Base-by-base conservation (phyloP, 2,888 invertebrate species). In the Hecatera dysodea region DNA sequence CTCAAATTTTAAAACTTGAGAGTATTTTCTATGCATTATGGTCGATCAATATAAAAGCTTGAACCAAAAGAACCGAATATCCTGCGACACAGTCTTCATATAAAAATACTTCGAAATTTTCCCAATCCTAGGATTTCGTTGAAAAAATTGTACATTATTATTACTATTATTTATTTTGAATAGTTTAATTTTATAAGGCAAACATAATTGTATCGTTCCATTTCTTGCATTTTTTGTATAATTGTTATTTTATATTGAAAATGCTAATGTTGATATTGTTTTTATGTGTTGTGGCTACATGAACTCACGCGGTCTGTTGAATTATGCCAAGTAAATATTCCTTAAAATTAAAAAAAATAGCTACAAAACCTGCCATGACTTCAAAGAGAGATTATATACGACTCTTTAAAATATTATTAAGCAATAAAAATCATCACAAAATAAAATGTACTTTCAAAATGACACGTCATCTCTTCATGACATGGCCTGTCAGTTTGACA, bases 191-290 rank as follows among this genome's bases (percentile, higher is more conserved):
- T 80, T 82, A 86, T 88, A 88, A 87, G 88, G 85, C 82, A 82
- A 87, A 85, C 77, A 72, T 80, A 83, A 88, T 90, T 91, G 86
- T 92, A 93, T 94, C 93, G 94, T 95, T 95, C 95, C 94, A 94
- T 92, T 92, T 92, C 90, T 91, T 93, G 95, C 95, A 95, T 95
- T 95, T 93, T 94, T 88, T 93, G 93, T 94, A 92, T 92, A 92
- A 94, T 92, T 94, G 95, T 95, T 95, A 92, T 90, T 93, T 94
- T 93, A 90, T 92, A 93, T 88, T 86, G 86, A 90, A 83, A 92
- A 91, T 90, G 91, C 93, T 90, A 89, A 91, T 93, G 93, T 95
- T 94, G 90, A 92, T 86, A 92, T 93, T 93, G 92, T 91, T 92
- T 93, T 91, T 78, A 80, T 81, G 86, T 82, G 79, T 79, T 81